Conservation (phyloP, 30 jellyfish, hydroid and myxozoan genomes). For the Phacellophora camtschatica region DNA sequence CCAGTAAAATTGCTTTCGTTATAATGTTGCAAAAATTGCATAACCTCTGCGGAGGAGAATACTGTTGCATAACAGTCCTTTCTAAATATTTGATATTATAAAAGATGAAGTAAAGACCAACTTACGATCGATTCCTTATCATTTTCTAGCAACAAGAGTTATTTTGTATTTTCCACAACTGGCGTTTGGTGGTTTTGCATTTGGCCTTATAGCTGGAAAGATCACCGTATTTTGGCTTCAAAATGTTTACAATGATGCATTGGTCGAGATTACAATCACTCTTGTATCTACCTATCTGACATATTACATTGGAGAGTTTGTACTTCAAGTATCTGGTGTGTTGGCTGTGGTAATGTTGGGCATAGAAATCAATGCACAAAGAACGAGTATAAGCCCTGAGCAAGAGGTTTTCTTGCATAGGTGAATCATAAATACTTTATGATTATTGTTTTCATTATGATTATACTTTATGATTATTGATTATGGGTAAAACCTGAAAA, state of each 20-base stretch:
- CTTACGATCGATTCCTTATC: no score
- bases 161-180: conserved; percentile 81
- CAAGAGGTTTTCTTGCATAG: conserved; percentile 86
- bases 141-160: conserved; percentile 71
- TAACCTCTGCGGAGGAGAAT: background rate
- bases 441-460: no score
- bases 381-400: conserved; percentile 94
- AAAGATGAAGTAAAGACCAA: no score
- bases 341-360: conserved; percentile 95
- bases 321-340: conserved; percentile 86
- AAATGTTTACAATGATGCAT: conserved; percentile 91
- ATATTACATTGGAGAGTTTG: conserved; percentile 78
- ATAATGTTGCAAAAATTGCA: no score
- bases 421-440: conserved; percentile 3
- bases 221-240: conserved; percentile 87
- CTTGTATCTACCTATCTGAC: conserved; percentile 82
- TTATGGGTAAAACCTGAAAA: no score
- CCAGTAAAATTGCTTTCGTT: no score
- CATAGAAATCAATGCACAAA: conserved; percentile 82
- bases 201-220: conserved; percentile 90
- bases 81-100: background rate
- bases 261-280: conserved; percentile 89
- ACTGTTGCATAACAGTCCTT: background rate
- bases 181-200: conserved; percentile 96
- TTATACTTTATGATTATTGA: no score